phyloP scores from a whole-genome alignment of 2,797 vertebrate species.

The Anisognathus igniventris region DNA sequence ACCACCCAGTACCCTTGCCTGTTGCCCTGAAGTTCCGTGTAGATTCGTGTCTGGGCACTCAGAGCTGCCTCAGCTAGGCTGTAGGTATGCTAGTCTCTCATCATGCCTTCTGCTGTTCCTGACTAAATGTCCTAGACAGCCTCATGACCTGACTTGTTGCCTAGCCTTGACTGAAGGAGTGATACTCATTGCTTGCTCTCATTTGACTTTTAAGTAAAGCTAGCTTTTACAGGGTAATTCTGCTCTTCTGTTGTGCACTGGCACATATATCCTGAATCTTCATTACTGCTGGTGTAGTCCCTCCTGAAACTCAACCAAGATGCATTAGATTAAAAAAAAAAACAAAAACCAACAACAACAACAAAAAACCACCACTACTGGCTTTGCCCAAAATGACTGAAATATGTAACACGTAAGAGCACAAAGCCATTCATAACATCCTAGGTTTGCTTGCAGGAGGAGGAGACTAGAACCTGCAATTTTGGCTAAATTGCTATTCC shows the following conservation, averaged over 20 bases:
- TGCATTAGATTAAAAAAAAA: accelerated
- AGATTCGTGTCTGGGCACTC: neutral
- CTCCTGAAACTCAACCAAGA: neutral
- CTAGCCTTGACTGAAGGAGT: neutral
- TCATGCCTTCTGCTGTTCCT: neutral
- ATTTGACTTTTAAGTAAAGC: neutral
- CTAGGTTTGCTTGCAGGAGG: neutral
- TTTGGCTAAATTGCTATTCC: neutral
- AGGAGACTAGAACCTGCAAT: neutral
- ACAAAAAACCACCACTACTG: no score
- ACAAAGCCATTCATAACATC: neutral
- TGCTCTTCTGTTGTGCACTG: neutral
- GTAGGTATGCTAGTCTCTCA: neutral
- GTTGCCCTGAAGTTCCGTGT: neutral
- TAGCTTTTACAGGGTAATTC: neutral
- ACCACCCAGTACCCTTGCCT: neutral
- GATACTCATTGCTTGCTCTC: neutral
- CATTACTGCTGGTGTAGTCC: neutral
- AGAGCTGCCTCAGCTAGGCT: neutral
- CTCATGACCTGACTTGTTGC: neutral
- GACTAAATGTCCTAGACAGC: neutral
- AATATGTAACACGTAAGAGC: neutral
- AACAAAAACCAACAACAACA: no score
- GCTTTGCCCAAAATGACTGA: neutral
- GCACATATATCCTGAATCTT: neutral